Evolutionary conservation across 2,113 vertebrate species (phyloP).

Genomic region (Guaruba guarouba): DNA sequence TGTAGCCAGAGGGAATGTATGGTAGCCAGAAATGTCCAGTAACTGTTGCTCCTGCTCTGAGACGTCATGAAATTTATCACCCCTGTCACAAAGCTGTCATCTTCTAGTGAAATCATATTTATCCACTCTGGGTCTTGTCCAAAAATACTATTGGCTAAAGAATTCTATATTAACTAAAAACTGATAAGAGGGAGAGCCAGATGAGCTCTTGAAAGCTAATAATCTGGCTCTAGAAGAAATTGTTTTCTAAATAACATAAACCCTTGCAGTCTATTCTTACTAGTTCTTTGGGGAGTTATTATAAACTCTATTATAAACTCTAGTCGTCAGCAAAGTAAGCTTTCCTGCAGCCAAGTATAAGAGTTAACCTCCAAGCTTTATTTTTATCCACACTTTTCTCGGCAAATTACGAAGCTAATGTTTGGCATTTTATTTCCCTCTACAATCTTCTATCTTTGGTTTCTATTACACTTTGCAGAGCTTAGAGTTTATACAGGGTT

Average conservation of each 20-base stretch:
- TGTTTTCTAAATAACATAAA: constrained; percentile 21
- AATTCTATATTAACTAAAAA: background rate
- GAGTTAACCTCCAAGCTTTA: constrained; percentile 39
- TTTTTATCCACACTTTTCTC: constrained; percentile 64
- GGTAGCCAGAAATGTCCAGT: background rate
- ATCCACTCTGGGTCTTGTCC: background rate
- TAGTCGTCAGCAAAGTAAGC: constrained; percentile 30
- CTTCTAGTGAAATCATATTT: background rate
- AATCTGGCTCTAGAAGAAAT: background rate
- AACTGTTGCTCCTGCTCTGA: background rate
- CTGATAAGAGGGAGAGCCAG: background rate
- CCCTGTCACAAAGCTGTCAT: background rate
- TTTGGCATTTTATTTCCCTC: constrained; percentile 29
- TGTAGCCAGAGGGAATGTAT: background rate
- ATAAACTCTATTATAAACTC: constrained; percentile 44
- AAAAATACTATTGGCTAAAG: background rate
- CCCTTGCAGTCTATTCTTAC: background rate
- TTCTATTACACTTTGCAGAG: constrained; percentile 2
- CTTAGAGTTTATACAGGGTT: constrained; percentile 1
- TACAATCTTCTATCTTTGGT: constrained; percentile 34
- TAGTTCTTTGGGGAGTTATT: constrained; percentile 33
- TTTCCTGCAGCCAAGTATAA: constrained; percentile 42
- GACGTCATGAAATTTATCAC: background rate
- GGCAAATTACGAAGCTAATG: constrained; percentile 35
- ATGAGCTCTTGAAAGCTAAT: constrained; percentile 4